Base-by-base conservation (phyloP, 2,797 vertebrate genomes). In the Tachyglossus aculeatus region DNA sequence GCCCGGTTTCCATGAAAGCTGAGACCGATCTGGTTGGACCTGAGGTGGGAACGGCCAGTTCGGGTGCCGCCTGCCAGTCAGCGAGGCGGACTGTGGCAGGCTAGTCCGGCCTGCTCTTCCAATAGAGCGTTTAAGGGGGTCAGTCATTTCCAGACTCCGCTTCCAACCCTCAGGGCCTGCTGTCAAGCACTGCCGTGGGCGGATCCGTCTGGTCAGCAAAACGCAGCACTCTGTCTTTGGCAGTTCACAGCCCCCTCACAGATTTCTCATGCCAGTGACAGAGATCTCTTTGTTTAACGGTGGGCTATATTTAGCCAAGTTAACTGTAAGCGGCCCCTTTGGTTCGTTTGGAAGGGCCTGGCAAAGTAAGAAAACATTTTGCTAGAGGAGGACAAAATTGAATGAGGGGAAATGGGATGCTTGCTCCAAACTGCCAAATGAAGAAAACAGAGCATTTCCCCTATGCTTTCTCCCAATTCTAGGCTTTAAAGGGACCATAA, bases 241-340 rank as follows among this genome's bases (percentile, higher is more conserved):
- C 41, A 12, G 75, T 74, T 92, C 81, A 84, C 85, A 83, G 44
- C 73, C 76, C 60, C 54, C 80, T 71, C 86, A 90, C 83, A 89
- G 85, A 84, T 80, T 90, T 92, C 88, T 85, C 83, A 70, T 86
- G 32, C 29, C 65, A 36, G 61, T 78, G 86, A 88, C 77, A 94
- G 87, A 93, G 77, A 65, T 68, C 29, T 52, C 76, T 90, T 87
- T 89, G 74, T 91, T 79, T 87, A 57, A 29, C 57, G 77, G 77
- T 31, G 16, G 41, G 74, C 70, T 89, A 82, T 84, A 89, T 88
- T 90, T 87, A 80, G 88, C 74, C 81, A 75, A 80, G 54, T 73
- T 55, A 76, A 68, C 83, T 73, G 68, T 84, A 71, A 90, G 82
- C 80, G 88, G 82, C 65, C 58, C 72, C 78, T 90, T 78, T 92